Percentiles rank a stretch among this genome's conserved stretches.
Evolutionary conservation across 2,888 invertebrate species (phyloP).

Genomic region (Xestia ashworthii): DNA sequence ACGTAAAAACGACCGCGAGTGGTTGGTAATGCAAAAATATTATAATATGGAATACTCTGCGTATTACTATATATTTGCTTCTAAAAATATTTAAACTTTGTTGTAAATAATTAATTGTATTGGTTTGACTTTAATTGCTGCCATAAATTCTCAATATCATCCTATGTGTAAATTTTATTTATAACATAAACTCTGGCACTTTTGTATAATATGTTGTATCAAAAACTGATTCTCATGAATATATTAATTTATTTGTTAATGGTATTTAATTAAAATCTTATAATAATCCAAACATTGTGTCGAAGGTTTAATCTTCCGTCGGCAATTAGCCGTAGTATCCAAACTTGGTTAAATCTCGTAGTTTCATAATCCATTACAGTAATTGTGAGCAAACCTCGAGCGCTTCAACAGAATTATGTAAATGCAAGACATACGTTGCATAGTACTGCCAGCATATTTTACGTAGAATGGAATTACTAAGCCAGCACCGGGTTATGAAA

Average conservation of each 20-base stretch:
- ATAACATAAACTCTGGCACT: not conserved
- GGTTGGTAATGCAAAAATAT: slow-evolving; percentile 34
- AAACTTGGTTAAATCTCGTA: slow-evolving; percentile 48
- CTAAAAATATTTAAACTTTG: too few species aligned
- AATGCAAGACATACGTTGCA: slow-evolving; percentile 35
- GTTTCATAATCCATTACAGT: slow-evolving; percentile 63
- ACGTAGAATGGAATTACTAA: slow-evolving; percentile 21
- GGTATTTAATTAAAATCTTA: not conserved
- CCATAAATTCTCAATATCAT: not conserved
- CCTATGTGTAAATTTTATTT: slow-evolving; percentile 10
- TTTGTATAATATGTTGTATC: not conserved
- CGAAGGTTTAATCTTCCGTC: slow-evolving; percentile 22
- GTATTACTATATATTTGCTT: too few species aligned
- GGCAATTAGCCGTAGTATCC: slow-evolving; percentile 13
- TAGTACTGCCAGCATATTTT: slow-evolving; percentile 28
- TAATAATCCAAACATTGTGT: not conserved
- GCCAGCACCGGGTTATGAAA: not conserved
- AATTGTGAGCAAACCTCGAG: slow-evolving; percentile 57
- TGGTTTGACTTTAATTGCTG: not conserved
- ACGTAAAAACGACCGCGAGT: slow-evolving; percentile 50
- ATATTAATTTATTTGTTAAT: not conserved
- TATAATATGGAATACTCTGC: not conserved
- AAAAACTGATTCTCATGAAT: slow-evolving; percentile 23
- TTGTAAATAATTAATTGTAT: not conserved
- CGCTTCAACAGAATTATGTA: slow-evolving; percentile 53